phyloP scores from a whole-genome alignment of 2,797 vertebrate species.

The Phylloscopus collybita region DNA sequence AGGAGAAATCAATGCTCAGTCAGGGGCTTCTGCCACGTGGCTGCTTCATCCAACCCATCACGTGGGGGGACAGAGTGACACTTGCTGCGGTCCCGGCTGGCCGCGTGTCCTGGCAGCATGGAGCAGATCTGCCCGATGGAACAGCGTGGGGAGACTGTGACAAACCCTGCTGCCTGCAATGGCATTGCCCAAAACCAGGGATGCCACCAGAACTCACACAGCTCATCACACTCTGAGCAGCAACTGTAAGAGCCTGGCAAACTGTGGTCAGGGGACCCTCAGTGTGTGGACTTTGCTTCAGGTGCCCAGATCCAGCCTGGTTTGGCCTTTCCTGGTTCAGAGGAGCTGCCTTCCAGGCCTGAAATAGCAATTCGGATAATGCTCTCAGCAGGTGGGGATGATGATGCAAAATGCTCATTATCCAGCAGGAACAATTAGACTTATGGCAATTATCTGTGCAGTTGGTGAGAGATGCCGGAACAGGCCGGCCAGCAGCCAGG shows the following conservation, averaged over 20 bases:
- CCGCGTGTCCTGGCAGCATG: accelerated
- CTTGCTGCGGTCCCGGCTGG: accelerated
- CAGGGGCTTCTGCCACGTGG: neutral
- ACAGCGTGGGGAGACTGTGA: accelerated
- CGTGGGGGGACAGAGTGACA: accelerated
- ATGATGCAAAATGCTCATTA: slow-evolving; percentile 60
- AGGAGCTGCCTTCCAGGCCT: neutral
- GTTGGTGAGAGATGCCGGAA: slow-evolving; percentile 30
- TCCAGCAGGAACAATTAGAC: slow-evolving; percentile 60
- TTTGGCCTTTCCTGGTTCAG: neutral
- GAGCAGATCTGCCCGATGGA: neutral
- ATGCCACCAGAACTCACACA: neutral
- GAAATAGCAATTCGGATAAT: slow-evolving; percentile 55
- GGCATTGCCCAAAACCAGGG: neutral
- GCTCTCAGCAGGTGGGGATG: slow-evolving; percentile 21
- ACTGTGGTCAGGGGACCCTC: neutral
- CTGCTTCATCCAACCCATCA: accelerated
- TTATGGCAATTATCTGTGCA: slow-evolving; percentile 63
- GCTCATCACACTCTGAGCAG: neutral
- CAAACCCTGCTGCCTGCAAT: neutral
- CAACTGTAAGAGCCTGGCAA: accelerated
- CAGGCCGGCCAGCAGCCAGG: neutral
- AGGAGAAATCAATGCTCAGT: slow-evolving; percentile 11
- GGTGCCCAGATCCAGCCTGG: slow-evolving; percentile 3
- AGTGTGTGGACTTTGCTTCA: accelerated